A percentile compares a stretch with the other conserved stretches of the same genome.
These are phyloP conservation scores for Myiagra hebetior DNA, from an alignment of 2,113 vertebrate species.

Conservation along the genomic window DNA sequence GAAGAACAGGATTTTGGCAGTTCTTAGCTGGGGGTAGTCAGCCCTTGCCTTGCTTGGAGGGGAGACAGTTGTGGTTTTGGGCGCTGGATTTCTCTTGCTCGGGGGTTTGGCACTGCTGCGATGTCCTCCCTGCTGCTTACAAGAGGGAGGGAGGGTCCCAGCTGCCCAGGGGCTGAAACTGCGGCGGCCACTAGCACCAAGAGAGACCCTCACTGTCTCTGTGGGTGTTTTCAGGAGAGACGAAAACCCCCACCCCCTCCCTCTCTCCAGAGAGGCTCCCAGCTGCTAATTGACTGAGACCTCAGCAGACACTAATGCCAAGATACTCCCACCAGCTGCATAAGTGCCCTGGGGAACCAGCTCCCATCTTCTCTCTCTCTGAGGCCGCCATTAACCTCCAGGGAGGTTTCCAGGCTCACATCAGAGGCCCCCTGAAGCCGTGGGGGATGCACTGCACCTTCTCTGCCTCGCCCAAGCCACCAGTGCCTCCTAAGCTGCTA, in stretches of 20 bases:
- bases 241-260: background rate
- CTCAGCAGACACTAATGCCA: background rate
- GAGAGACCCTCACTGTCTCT: background rate
- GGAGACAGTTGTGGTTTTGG: background rate
- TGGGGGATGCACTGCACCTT: accelerated
- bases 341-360: background rate
- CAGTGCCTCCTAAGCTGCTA: background rate
- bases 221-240: background rate
- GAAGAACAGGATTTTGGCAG: background rate
- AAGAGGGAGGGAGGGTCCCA: background rate
- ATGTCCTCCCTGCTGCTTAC: background rate
- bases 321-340: background rate
- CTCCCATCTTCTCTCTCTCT: background rate
- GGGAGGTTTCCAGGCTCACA: background rate
- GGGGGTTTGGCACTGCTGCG: background rate
- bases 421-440: background rate
- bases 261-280: background rate
- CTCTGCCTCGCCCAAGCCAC: background rate
- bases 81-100: background rate
- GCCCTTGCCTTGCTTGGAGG: background rate
- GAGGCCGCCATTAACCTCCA: background rate
- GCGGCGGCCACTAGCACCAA: background rate
- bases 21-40: background rate
- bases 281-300: background rate
- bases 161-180: background rate